Base-by-base conservation (phyloP, 2,113 vertebrate species). In the Malaclemys terrapin region DNA sequence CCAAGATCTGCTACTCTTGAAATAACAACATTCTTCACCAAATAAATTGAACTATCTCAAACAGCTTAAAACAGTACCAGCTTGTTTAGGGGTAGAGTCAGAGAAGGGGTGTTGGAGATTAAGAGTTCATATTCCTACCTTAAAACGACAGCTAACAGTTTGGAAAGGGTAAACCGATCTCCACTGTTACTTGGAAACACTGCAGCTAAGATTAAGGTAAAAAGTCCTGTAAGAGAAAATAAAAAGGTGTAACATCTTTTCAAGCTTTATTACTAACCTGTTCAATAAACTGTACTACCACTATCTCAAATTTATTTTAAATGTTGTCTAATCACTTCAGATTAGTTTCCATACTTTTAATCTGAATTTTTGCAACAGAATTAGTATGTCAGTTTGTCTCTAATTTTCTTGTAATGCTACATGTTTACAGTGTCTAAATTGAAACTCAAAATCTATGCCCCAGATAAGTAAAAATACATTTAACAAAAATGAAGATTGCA, bases 181-280 rank as follows among this genome's bases (percentile, higher is more conserved):
- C 99, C 99, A 97, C 99, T 99, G 98, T 99, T 99, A 97, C 99
- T 99, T 89, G 99, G 99, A 98, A 99, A 99, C 94, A 99, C 98
- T 92, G 99, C 99, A 54, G 99, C 99, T 93, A 99, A 96, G 92
- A 99, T 99, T 97, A 99, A 98, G 2, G 99, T 99, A 93, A 99
- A 99, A 89, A 99, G 98, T 65, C 99, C 99, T 99, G 96, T 53
- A 83, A 82, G 79, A 91, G 93, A 90, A 89, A 82, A 89, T 82
- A 52, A 88, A 87, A 89, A 87, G 80, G 80, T 35, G 87, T 19
- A 95, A 88, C 24, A 62, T 72, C 35, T 72, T 72, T 72, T 11
- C 14, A 84, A 88, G 8, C 42, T 95, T 52, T 76, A 35, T 10
- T 85, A 86, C 5, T 14, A 25, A 10, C 45, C 91, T 89, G 49